Evolutionary conservation across 2,113 vertebrate genomes (phyloP), one percentile per base, ranked within the genome.

Genomic region (Drymodes brunneopygia): DNA sequence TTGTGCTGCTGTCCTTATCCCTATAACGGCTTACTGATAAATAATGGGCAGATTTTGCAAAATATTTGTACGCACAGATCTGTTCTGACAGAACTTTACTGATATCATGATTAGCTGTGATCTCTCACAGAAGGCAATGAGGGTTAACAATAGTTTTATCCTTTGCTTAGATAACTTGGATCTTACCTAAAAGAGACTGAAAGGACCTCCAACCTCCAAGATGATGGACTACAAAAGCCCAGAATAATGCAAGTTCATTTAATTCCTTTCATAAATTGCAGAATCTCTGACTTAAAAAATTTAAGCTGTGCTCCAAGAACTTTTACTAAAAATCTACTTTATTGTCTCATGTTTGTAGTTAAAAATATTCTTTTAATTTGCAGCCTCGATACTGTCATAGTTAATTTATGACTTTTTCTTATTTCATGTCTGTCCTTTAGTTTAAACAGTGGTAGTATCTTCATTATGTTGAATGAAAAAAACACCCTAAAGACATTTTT

Each of bases 401-500:
- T 14, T 78, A 86, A 91, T 92, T 86, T 77, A 81, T 6, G 5
- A 58, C 21, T 86, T 75, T 14, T 2, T 80, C 44, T 51, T 86
- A 7, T 73, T 89, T 74, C 29, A 78, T 44, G 8, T 27, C 51
- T 78, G 56, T 54, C 21, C 33, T 81, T 70, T 48, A 69, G 33
- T 86, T 95, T 74, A 89, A 86, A 78, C 48, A 89, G 27, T 23
- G 67, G 31, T n/a, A 67, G 57, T 81, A 47, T 54, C 51, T 89
- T 86, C 33, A 51, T 64, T 29, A 20, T 78, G 10, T 27, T 74
- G 53, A 62, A 67, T 38, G 67, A 81, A 87, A 57, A 57, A 88
- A 96, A 33, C 22, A 83, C 10, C 42, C 22, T 65, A 20, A 75
- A 90, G 35, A 65, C 12, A 92, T 77, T 92, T 90, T 95, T 65